Percentiles rank a stretch among this genome's conserved stretches.
These are phyloP conservation scores for Etheostoma perlongum DNA, from an alignment of 2,797 vertebrate species.

Conservation along the genomic window DNA sequence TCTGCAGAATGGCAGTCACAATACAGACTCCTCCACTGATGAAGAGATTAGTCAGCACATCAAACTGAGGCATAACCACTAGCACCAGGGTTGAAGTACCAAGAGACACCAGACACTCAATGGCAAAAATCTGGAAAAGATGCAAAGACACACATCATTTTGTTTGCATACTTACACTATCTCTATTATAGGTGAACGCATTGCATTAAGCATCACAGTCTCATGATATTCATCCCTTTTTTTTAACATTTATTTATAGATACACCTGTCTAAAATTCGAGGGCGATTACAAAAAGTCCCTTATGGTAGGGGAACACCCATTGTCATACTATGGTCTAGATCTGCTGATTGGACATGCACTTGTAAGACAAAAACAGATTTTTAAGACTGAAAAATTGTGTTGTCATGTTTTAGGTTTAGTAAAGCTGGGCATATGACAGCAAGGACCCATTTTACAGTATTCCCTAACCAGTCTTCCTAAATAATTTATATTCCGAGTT, in stretches of 20 bases:
- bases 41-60: constrained; percentile 86
- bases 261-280: no score
- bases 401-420: neutral
- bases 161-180: neutral
- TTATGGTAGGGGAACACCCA: neutral
- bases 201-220: neutral
- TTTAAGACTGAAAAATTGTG: neutral
- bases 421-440: neutral
- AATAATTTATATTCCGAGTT: neutral
- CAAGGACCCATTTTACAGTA: neutral
- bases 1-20: constrained; percentile 81
- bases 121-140: constrained; percentile 76
- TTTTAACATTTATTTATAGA: no score
- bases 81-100: constrained; percentile 84
- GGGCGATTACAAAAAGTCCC: no score
- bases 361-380: neutral
- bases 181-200: neutral
- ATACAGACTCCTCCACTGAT: constrained; percentile 86
- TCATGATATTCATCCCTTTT: neutral
- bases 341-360: neutral
- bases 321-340: neutral
- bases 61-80: constrained; percentile 87
- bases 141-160: constrained; percentile 14
- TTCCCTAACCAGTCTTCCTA: neutral
- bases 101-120: constrained; percentile 84